Base-by-base conservation (phyloP, 2,797 vertebrate genomes). In the Loriculus beryllinus region DNA sequence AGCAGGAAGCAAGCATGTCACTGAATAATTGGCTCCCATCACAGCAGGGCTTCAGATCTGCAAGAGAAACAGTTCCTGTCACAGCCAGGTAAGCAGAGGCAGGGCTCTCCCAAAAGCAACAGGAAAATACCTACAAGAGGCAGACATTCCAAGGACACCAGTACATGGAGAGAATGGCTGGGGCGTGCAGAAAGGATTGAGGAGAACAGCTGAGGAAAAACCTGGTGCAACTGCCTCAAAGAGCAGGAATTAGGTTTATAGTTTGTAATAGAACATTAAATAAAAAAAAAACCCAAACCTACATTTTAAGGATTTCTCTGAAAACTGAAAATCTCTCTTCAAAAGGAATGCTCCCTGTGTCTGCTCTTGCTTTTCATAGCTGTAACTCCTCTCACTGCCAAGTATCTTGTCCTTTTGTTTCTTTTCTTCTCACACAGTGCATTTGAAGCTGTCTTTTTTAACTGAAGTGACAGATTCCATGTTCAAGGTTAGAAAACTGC, bases 1-100 rank as follows among this genome's bases (percentile, higher is more conserved):
- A 85, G 84, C 79, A 94, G 92, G 91, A 95, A 94, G 88, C 80
- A 93, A 96, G 89, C 77, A 78, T 71, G 77, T 49, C 88, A 92
- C 2, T 0, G 79, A 84, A 68, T 92, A 93, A 89, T 59, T 84
- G 59, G 86, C 74, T 89, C 64, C 88, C 35, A 78, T 54, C 82
- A 75, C 82, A 89, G 82, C 77, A 77, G 37, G 62, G 52, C 67
- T 85, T 86, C 48, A 67, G 35, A 57, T 49, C 2, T 68, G 82
- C 75, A 76, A 63, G 59, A 33, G 48, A 69, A 80, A 62, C 39
- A 64, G 78, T 23, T 90, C 65, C 86, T 76, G 31, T 40, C 39
- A 54, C 29, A 85, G 56, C 14, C 54, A 96, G 91, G 83, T 93
- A 89, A 77, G 67, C 25, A 92, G 43, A 84, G 37, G n/a, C 43